Base-by-base conservation (phyloP, 2,113 vertebrate genomes). In the Oriolus oriolus region DNA sequence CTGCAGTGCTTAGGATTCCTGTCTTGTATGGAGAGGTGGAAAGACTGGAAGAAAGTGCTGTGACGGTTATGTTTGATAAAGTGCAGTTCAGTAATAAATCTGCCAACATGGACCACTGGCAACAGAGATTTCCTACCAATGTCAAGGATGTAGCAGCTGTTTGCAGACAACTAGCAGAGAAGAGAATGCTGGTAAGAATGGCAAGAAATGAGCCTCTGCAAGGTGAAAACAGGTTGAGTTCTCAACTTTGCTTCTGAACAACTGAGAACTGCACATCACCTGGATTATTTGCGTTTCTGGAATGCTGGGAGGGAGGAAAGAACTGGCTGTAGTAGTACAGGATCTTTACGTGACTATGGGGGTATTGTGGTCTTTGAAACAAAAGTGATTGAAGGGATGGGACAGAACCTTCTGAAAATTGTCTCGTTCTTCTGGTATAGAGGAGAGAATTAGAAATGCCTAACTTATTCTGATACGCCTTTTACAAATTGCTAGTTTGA, bases 11-110 rank as follows among this genome's bases (percentile, higher is more conserved):
- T 89, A 97, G 99, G 41, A 98, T 99, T 79, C 99, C 99, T 5
- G 73, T 99, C 37, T 96, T 99, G 33, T 99, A 99, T 30, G 99
- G 99, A 35, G 98, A 99, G 45, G 99, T 99, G 66, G 99, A 99
- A 96, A 98, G 97, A 9, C 98, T 99, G 76, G 98, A 98, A 20
- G 99, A 99, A 96, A 99, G 99, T 24, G 99, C 99, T 1, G 98
- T 99, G 87, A 99, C 99, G 0, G 94, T 99, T 13, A 97, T 99
- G 98, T 99, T 99, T 98, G 98, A 98, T 63, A 98, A 98, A 66
- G 98, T 99, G 20, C 99, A 99, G 97, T 98, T 98, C 88, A 98
- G 98, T 90, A 98, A 97, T 12, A 99, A 99, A 90, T 98, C 98
- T 24, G 98, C 98, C 24, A 98, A 98, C 31, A 98, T 99, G 97